These are phyloP conservation scores for Eilema depressum DNA, from an alignment of 2,888 invertebrate species.

Conservation along the genomic window DNA sequence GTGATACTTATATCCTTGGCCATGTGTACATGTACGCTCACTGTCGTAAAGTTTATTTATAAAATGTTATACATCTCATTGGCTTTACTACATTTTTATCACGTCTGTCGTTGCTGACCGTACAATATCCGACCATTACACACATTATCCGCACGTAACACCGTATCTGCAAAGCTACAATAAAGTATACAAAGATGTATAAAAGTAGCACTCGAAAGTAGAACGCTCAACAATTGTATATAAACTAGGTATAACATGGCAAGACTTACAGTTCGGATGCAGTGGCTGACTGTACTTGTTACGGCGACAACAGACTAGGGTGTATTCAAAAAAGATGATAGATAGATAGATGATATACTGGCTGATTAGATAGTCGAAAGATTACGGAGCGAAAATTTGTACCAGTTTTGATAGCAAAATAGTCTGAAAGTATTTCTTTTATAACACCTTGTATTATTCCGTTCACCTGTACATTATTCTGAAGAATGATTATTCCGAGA, in stretches of 20 bases:
- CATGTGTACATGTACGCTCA: too few species aligned
- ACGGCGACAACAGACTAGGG: not conserved
- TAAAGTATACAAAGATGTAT: slow-evolving; percentile 16
- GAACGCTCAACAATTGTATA: slow-evolving; percentile 73
- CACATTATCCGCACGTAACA: not conserved
- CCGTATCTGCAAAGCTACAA: slow-evolving; percentile 26
- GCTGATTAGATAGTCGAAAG: too few species aligned
- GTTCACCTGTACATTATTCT: too few species aligned
- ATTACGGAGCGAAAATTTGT: too few species aligned
- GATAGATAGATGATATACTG: not conserved
- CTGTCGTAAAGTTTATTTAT: too few species aligned
- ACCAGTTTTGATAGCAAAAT: too few species aligned
- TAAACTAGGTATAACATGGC: slow-evolving; percentile 65
- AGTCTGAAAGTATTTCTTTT: too few species aligned
- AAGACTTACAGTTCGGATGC: slow-evolving; percentile 56
- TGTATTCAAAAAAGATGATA: not conserved
- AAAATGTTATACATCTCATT: too few species aligned
- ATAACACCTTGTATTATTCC: too few species aligned
- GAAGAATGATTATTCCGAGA: too few species aligned
- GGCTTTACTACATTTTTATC: not conserved
- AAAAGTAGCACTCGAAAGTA: slow-evolving; percentile 37
- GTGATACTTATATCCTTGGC: not conserved
- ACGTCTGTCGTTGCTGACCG: not conserved
- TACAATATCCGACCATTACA: not conserved
- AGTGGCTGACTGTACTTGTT: slow-evolving; percentile 15